A percentile compares a stretch with the other conserved stretches of the same genome.
phyloP scores from a whole-genome alignment of 2,113 vertebrate genomes.

The Rhinopomastus cyanomelas region DNA sequence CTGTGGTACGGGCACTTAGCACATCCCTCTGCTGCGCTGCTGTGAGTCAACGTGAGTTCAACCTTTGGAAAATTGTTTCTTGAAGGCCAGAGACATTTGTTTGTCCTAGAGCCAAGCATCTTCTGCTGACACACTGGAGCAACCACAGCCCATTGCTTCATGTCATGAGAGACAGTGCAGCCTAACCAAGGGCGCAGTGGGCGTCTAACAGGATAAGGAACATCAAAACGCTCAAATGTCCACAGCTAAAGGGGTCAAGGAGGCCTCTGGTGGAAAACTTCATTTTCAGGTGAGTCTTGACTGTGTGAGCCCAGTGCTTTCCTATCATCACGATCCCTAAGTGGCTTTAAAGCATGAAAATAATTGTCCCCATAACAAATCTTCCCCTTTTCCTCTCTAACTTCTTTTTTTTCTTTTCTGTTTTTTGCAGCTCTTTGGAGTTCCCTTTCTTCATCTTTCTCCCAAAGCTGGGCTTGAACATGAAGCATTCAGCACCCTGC shows the following conservation, averaged over 20 bases:
- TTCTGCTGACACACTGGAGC: constrained; percentile 19
- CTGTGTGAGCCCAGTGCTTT: neutral
- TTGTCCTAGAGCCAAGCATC: neutral
- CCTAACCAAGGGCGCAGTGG: neutral
- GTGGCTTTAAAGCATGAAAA: neutral
- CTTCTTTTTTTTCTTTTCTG: neutral
- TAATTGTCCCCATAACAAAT: neutral
- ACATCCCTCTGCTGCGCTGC: neutral
- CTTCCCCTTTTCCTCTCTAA: neutral
- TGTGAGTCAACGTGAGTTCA: neutral
- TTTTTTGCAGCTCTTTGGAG: neutral
- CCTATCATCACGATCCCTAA: neutral
- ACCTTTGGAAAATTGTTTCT: constrained; percentile 58
- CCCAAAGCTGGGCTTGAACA: neutral
- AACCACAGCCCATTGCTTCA: neutral
- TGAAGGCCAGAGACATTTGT: constrained; percentile 64
- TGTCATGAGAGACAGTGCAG: neutral
- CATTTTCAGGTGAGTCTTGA: neutral
- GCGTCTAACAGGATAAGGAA: neutral
- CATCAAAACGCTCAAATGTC: neutral
- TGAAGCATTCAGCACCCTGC: neutral
- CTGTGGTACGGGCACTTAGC: neutral
- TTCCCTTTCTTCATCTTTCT: neutral
- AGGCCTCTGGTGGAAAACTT: neutral
- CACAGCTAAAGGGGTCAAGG: neutral